Base-by-base conservation (phyloP, 2,113 vertebrate genomes). In the Psephotus haematonotus region DNA sequence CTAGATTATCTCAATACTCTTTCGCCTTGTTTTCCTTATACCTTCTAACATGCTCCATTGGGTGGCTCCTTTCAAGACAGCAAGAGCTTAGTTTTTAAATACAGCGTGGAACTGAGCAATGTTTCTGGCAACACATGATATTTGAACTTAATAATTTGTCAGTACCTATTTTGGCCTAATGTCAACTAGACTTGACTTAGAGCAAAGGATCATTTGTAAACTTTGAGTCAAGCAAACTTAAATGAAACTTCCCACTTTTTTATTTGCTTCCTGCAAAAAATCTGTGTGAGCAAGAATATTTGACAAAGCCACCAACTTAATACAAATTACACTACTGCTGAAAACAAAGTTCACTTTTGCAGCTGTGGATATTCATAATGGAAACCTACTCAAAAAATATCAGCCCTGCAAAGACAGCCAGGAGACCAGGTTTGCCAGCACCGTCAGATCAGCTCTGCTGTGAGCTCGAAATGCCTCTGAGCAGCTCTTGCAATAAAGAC, bases 401-500 rank as follows among this genome's bases (percentile, higher is more conserved):
- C 7, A 29, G 18, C 52, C 19, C 50, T 43, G 25, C 22, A 29
- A 27, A 47, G 60, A 13, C 0, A 0, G 19, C 5, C 29, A n/a
- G 52, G 33, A 80, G 53, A 13, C 5, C 59, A 7, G 17, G 7
- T 13, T 14, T 60, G 23, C 37, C 63, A 69, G 11, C 1, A 7
- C 44, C 14, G 25, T 10, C 69, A 46, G 11, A 24, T 2, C 24
- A 43, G 29, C 62, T 75, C 53, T n/a, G 71, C 67, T 72, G 35
- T 17, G 35, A 62, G 39, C 44, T 59, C 62, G 33, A 17, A 86
- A n/a, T 1, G 4, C 81, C 77, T 64, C 64, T 4, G 44, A 81
- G 33, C 49, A 77, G 59, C 53, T 5, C 53, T 29, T 15, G 19
- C 6, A 82, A n/a, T 29, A 55, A 65, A 33, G n/a, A 31, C 19